Evolutionary conservation across 2,888 invertebrate genomes (phyloP).

Genomic region (Petrolisthes cinctipes): DNA sequence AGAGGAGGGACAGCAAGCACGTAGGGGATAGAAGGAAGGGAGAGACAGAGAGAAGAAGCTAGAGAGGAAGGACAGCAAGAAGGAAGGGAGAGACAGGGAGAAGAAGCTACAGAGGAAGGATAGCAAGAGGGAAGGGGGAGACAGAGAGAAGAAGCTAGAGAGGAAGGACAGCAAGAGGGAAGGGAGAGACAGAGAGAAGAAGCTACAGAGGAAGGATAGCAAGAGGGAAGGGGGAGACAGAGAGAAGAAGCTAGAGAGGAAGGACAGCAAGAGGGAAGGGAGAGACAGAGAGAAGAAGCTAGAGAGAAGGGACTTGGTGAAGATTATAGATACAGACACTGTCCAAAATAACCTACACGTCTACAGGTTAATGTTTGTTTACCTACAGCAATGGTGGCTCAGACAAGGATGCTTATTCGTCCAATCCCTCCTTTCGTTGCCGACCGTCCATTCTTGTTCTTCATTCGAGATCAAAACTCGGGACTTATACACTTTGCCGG

Average conservation of each 20-base stretch:
- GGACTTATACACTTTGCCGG: slow-evolving; percentile 58
- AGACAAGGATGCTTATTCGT: slow-evolving; percentile 30
- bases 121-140: not conserved
- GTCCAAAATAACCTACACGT: too few relatives aligned
- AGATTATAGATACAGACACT: too few relatives aligned
- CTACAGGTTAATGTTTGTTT: not conserved
- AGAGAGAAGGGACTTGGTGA: too few relatives aligned
- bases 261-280: not conserved
- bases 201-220: not conserved
- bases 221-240: not conserved
- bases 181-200: not conserved
- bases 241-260: not conserved
- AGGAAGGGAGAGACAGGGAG: not conserved
- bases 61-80: too few relatives aligned
- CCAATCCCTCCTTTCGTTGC: slow-evolving; percentile 52
- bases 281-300: too few relatives aligned
- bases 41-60: too few relatives aligned
- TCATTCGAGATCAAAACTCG: slow-evolving; percentile 47
- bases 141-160: not conserved
- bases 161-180: too few relatives aligned
- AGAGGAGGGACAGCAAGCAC: too few relatives aligned
- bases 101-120: not conserved
- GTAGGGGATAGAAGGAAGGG: too few relatives aligned
- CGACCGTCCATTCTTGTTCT: slow-evolving; percentile 61
- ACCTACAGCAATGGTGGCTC: slow-evolving; percentile 36